These are phyloP conservation scores for Sturnus vulgaris DNA, from an alignment of 2,113 vertebrate species.

Conservation along the genomic window DNA sequence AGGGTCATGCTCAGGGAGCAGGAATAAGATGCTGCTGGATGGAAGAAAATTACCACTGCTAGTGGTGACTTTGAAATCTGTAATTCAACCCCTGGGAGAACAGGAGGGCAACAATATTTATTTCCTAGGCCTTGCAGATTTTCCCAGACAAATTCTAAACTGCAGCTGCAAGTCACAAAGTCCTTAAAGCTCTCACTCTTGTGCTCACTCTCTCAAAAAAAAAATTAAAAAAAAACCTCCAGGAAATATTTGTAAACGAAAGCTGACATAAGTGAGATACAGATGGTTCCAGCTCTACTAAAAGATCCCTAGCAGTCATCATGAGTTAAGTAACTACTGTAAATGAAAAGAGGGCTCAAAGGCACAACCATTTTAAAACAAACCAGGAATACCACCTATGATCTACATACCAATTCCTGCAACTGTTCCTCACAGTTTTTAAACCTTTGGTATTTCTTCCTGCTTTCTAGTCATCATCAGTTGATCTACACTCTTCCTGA, in stretches of 20 bases:
- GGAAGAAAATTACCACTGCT: neutral
- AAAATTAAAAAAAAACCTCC: neutral
- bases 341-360: neutral
- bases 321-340: neutral
- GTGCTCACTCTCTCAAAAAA: neutral
- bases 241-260: neutral
- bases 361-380: neutral
- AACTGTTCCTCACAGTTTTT: neutral
- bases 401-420: neutral
- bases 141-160: neutral
- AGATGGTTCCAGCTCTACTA: neutral
- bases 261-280: neutral
- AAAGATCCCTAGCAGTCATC: neutral
- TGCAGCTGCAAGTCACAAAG: neutral
- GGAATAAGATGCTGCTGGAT: neutral
- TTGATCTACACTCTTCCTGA: neutral
- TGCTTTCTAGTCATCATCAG: neutral
- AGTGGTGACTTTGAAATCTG: neutral
- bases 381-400: neutral
- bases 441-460: neutral
- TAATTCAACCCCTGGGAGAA: neutral
- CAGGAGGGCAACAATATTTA: neutral
- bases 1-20: neutral
- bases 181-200: neutral
- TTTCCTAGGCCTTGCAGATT: neutral